Base-by-base conservation (phyloP, 2,797 vertebrate species). In the Morus bassanus region DNA sequence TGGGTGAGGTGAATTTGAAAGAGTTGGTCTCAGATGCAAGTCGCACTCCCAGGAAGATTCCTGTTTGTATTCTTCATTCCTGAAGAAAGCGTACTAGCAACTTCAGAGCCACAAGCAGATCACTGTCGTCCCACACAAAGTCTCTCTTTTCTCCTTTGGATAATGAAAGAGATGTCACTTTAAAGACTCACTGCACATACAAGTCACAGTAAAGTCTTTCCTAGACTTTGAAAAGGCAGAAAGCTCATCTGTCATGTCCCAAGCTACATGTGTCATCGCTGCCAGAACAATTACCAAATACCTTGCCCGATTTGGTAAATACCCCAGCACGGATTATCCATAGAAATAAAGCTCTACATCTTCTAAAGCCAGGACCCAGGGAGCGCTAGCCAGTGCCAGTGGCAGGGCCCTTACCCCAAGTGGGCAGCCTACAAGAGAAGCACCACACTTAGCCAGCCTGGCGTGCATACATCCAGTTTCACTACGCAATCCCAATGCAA, bases 361-460 rank as follows among this genome's bases (percentile, higher is more conserved):
- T 67, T n/a, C 27, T 39, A 45, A 76, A 84, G 48, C 22, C 77
- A 54, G 56, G 43, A 46, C 10, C 5, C 2, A 41, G 21, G 35
- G 64, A 83, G 39, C 0, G 0, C 0, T 1, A 63, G 24, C 14
- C 65, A 57, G 7, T 3, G 9, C 2, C 19, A 22, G 57, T 5
- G 17, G 51, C 3, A 77, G 33, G 23, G 25, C 27, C 59, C 46
- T 46, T 7, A 31, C 8, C 27, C 56, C 10, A 23, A 10, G 43
- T 1, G 9, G 68, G 43, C 33, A 78, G 35, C 56, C 50, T 22
- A 5, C 9, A 25, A 8, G 24, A 48, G 67, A 37, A 59, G 25
- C 53, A 53, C 11, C n/a, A 31, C 45, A 7, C 33, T 30, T 24
- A 6, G 39, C 25, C 61, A 27, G 13, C 6, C 1, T 4, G 10